Evolutionary conservation across 2,888 invertebrate genomes (phyloP), one percentile per base, ranked within the genome.

Genomic region (Argyra leucocephala): DNA sequence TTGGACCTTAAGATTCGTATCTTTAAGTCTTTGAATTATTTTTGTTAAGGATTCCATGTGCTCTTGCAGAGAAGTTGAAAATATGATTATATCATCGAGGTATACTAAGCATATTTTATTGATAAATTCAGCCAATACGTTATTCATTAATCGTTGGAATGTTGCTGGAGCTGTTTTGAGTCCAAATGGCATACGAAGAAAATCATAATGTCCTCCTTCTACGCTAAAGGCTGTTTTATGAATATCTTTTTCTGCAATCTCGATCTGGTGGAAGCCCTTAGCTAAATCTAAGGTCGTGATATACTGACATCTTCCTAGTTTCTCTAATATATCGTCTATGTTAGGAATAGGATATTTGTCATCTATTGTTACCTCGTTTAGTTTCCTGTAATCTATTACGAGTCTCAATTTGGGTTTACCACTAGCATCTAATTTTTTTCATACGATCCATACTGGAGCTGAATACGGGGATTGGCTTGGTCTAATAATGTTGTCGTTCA

Each of bases 131-230:
- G 18, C 3, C 1, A 79, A 65, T 0, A 79, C 72, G 61, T 71
- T 73, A 59, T 78, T 74, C 77, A 79, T 79, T 22, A 75, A 66
- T 5, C 76, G 63, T 69, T 78, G 78, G 60, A 79, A 77, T 0
- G 77, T 78, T 0, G 74, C 72, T 0, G 80, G 79, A 0, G 78
- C 76, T 65, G 75, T 77, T 70, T 75, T 76, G 18, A 80, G 72
- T 0, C 74, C 78, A 67, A 78, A 75, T 0, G 75, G 76, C 75
- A 78, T 75, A 5, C 68, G 58, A 3, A 64, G 57, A 31, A 66
- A 71, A 59, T 70, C 65, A 10, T 65, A 69, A 23, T 69, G 68
- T 3, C 69, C 69, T 18, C 36, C 58, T 22, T 24, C 57, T 1
- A 67, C 67, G 18, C 63, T 64, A 24, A 72, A 70, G 2, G 70